These are phyloP conservation scores for Xiphophorus hellerii DNA, from an alignment of 2,113 vertebrate species.

Conservation along the genomic window DNA sequence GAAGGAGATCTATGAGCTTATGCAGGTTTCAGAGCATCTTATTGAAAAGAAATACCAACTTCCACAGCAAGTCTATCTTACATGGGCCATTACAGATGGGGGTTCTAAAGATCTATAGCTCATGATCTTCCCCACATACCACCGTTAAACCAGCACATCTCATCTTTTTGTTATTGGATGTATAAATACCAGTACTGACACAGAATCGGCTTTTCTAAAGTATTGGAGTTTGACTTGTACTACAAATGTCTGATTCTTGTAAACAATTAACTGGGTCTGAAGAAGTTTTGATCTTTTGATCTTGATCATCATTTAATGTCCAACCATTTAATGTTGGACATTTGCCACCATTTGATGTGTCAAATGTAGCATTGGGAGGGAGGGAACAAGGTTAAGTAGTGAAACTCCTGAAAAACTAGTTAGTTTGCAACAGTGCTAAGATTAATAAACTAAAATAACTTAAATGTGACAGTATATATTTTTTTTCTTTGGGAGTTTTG, in stretches of 20 bases:
- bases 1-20: slow-evolving; percentile 99
- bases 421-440: too few species aligned
- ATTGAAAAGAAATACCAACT: slow-evolving; percentile 34
- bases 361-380: too few species aligned
- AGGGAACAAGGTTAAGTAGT: too few species aligned
- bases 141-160: slow-evolving; percentile 35
- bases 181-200: neutral
- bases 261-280: too few species aligned
- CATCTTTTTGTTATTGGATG: slow-evolving; percentile 31
- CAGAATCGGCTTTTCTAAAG: neutral
- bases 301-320: too few species aligned
- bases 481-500: too few species aligned
- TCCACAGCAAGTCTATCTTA: slow-evolving; percentile 35
- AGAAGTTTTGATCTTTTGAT: too few species aligned
- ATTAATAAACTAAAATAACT: too few species aligned
- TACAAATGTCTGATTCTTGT: neutral
- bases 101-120: slow-evolving; percentile 28
- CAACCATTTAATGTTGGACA: too few species aligned
- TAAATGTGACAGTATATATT: too few species aligned
- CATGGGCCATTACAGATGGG: slow-evolving; percentile 33
- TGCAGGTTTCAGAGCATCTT: slow-evolving; percentile 87
- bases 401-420: too few species aligned
- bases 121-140: slow-evolving; percentile 17
- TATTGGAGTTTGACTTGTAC: slow-evolving; percentile 1
- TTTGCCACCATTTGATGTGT: too few species aligned